Evolutionary conservation across 2,888 invertebrate genomes (phyloP).

Genomic region (Pegoplata infirma): DNA sequence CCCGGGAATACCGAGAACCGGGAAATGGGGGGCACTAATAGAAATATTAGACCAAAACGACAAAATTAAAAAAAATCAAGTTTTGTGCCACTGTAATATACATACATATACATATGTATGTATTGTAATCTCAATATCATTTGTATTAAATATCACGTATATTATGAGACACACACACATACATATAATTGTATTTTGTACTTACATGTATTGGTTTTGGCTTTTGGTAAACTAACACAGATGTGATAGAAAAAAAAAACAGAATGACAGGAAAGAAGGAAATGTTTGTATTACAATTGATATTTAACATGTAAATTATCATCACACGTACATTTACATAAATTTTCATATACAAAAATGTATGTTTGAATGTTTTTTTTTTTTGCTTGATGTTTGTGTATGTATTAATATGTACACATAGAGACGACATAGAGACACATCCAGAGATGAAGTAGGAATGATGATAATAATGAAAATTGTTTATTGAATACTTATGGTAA

Average conservation of each 20-base stretch:
- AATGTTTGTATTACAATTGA: slow-evolving; percentile 11
- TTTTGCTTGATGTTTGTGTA: neutral
- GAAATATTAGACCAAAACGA: too few species aligned
- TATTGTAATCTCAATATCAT: neutral
- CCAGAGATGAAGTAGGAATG: neutral
- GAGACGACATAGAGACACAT: neutral
- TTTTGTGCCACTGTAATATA: too few species aligned
- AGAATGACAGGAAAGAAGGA: too few species aligned
- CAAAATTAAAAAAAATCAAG: too few species aligned
- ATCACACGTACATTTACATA: neutral
- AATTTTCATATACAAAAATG: neutral
- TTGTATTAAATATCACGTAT: slow-evolving; percentile 1
- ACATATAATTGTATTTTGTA: neutral
- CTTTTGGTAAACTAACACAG: neutral
- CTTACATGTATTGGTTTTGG: too few species aligned
- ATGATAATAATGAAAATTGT: neutral
- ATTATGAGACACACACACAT: neutral
- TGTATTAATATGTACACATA: neutral
- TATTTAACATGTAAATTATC: slow-evolving; percentile 5
- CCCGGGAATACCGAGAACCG: too few species aligned
- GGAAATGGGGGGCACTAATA: too few species aligned
- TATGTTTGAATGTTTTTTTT: neutral
- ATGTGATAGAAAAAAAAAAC: neutral
- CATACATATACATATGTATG: too few species aligned
- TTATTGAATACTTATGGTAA: neutral